These are phyloP conservation scores for Ochotona princeps DNA, from an alignment of 2,113 vertebrate genomes.

Conservation along the genomic window DNA sequence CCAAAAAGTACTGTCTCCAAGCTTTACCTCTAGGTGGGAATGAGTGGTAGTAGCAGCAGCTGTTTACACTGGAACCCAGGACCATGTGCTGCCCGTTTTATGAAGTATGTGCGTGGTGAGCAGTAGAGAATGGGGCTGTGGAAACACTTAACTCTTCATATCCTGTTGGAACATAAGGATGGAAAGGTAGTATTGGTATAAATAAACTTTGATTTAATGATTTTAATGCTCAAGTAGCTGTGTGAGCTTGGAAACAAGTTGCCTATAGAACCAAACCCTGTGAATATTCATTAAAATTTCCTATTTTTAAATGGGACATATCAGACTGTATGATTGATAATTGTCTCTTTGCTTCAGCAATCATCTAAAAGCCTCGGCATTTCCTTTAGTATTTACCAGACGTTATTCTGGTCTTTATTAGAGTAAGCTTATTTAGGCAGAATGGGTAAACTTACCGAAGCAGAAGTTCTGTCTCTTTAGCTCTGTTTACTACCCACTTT, in stretches of 20 bases:
- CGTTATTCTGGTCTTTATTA: background rate
- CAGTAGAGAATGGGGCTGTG: background rate
- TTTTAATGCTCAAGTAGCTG: background rate
- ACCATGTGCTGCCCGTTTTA: background rate
- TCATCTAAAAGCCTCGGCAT: background rate
- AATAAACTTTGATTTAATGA: background rate
- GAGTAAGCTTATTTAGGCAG: background rate
- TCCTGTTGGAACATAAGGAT: background rate
- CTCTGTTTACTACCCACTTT: background rate
- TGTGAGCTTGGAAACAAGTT: background rate
- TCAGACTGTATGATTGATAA: background rate
- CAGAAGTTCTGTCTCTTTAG: background rate
- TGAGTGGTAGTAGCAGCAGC: background rate
- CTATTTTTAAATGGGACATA: background rate
- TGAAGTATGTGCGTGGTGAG: too few species aligned
- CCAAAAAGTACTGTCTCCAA: background rate
- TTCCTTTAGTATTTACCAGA: background rate
- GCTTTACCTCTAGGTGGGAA: background rate
- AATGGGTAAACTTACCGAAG: background rate
- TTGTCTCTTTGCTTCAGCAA: background rate
- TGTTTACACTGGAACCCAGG: background rate
- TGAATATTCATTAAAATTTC: slow-evolving; percentile 3
- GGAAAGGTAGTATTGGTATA: background rate
- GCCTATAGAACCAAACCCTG: background rate
- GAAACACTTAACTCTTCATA: background rate